Evolutionary conservation across 2,113 vertebrate genomes (phyloP), one percentile per base, ranked within the genome.

Genomic region (Synodontis membranacea): DNA sequence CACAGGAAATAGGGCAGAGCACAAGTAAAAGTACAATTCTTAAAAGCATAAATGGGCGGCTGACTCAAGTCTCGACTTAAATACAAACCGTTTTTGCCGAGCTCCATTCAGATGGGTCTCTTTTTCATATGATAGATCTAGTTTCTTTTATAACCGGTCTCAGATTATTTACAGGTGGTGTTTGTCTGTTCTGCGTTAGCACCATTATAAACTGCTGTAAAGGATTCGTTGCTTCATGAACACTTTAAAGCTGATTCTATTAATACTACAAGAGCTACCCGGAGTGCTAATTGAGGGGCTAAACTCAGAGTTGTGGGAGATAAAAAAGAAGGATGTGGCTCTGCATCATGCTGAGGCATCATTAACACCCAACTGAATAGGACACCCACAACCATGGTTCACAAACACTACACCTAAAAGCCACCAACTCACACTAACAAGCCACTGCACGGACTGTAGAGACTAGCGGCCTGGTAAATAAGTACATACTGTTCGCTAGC

Each of bases 211-310:
- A 84, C 62, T 87, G 88, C 56, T n/a, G 64, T 39, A 84, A 85
- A 88, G 78, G 75, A 88, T 83, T 89, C 62, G 39, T 34, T 79
- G 62, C 85, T 50, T 88, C 82, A 83, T 54, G 84, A 74, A 11
- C 46, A 68, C 84, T 88, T 91, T 76, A 91, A 90, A 88, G 89
- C 85, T 80, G 37, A 85, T 79, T 48, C 70, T 88, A 88, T 91
- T 89, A 84, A 89, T 88, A 87, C 37, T 82, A 78, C 12, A 44
- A 84, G 74, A 88, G 88, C 85, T 86, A 62, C 80, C 54, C 84
- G 87, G 85, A 82, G 54, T 68, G 84, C 76, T 89, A 88, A 87
- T 88, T 88, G 85, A 87, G 79, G 85, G 50, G 83, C 48, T 56
- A 88, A 78, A 84, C 79, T 85, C 70, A 17, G 79, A 87, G 42